These are phyloP conservation scores for Sinodicranocentrus sp. DNA, from an alignment of 2,888 invertebrate species.

Conservation along the genomic window DNA sequence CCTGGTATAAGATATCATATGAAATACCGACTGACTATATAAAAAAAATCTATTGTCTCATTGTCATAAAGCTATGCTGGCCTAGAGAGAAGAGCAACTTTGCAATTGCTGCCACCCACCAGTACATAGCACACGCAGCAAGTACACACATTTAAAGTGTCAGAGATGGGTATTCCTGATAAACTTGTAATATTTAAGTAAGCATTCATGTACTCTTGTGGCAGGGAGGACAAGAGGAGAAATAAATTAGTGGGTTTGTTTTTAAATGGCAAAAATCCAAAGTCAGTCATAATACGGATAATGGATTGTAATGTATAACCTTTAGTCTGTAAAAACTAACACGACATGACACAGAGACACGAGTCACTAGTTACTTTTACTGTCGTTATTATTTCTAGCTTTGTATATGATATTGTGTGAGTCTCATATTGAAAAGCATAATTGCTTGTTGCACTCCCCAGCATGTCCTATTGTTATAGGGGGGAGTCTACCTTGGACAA, in stretches of 20 bases:
- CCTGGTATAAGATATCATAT: not conserved
- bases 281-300: slow-evolving; percentile 20
- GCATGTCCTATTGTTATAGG: not conserved
- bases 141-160: slow-evolving; percentile 62
- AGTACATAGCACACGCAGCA: slow-evolving; percentile 50
- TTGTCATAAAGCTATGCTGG: slow-evolving; percentile 40
- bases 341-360: slow-evolving; percentile 51
- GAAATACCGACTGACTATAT: slow-evolving; percentile 30
- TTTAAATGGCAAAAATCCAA: slow-evolving; percentile 53
- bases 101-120: slow-evolving; percentile 41
- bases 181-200: slow-evolving; percentile 53
- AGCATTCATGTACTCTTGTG: not conserved
- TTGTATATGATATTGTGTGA: slow-evolving; percentile 21
- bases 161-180: slow-evolving; percentile 57
- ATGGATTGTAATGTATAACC: slow-evolving; percentile 19
- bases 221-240: not conserved
- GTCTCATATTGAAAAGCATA: slow-evolving; percentile 28
- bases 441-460: not conserved
- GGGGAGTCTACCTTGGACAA: not conserved
- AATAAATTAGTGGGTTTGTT: slow-evolving; percentile 25
- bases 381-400: slow-evolving; percentile 39
- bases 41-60: slow-evolving; percentile 45
- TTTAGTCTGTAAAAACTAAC: slow-evolving; percentile 21
- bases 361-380: slow-evolving; percentile 49
- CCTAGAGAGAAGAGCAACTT: slow-evolving; percentile 27